phyloP scores from a whole-genome alignment of 1,140 invertebrate genomes.

The Drosophila mauritiana region DNA sequence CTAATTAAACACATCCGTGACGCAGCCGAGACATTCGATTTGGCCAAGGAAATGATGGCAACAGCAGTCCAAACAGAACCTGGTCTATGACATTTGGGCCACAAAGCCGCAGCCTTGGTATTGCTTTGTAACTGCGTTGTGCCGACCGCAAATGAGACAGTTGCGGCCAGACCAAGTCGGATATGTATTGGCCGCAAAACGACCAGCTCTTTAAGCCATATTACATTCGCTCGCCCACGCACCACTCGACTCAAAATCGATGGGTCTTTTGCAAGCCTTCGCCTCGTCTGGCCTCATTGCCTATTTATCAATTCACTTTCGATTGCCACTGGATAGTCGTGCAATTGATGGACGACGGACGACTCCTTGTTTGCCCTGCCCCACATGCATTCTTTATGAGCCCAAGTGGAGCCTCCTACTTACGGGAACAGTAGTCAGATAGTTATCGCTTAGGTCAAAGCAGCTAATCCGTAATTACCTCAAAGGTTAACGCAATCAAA shows the following conservation, averaged over 20 bases:
- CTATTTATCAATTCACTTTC: conserved; percentile 29
- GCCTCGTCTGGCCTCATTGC: conserved; percentile 36
- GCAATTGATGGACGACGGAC: conserved; percentile 32
- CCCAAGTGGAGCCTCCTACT: conserved; percentile 10
- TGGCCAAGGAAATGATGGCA: conserved; percentile 8
- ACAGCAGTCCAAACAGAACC: conserved; percentile 14
- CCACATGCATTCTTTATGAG: conserved; percentile 31
- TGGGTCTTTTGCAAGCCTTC: conserved; percentile 25
- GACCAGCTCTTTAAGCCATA: conserved; percentile 13
- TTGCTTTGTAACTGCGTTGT: conserved; percentile 46
- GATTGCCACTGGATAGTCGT: conserved; percentile 13
- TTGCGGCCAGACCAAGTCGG: background rate
- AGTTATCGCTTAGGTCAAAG: conserved; percentile 18
- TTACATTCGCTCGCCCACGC: background rate
- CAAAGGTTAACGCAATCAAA: conserved; percentile 26
- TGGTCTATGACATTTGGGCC: conserved; percentile 1
- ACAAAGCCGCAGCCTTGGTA: conserved; percentile 29
- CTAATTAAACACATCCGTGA: conserved; percentile 33
- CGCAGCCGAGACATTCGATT: conserved; percentile 7
- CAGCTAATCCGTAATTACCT: conserved; percentile 14
- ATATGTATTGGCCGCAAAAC: conserved; percentile 1
- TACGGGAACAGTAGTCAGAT: background rate
- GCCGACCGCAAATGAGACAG: conserved; percentile 31
- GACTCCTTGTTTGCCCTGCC: background rate
- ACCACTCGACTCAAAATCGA: conserved; percentile 29